Percentiles rank a stretch among this genome's conserved stretches.
Conservation (phyloP, 2,888 invertebrate genomes). For the Empis livida region DNA sequence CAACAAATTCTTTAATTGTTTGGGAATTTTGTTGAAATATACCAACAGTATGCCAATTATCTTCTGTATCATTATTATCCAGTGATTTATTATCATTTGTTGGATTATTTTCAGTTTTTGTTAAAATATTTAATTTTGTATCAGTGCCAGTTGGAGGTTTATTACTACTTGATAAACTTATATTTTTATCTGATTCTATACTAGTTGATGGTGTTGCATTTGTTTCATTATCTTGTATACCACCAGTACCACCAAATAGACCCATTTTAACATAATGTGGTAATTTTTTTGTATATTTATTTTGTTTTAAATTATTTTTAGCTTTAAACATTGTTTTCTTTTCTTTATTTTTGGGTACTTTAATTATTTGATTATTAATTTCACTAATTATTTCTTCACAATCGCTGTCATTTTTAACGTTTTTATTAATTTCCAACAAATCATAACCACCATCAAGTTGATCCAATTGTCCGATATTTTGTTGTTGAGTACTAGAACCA, state of each 20-base stretch:
- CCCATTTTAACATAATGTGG: not conserved
- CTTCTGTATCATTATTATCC: slow-evolving; percentile 7
- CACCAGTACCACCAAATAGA: not conserved
- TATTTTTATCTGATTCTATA: not conserved
- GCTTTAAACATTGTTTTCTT: not conserved
- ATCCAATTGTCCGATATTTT: not conserved
- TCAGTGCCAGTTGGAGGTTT: not conserved
- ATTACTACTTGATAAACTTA: not conserved
- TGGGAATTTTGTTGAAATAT: slow-evolving; percentile 14
- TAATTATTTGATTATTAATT: not conserved
- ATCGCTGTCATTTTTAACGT: not conserved
- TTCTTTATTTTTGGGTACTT: too few relatives aligned
- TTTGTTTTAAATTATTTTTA: not conserved
- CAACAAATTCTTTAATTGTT: slow-evolving; percentile 15
- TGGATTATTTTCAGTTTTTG: not conserved
- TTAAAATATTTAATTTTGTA: not conserved
- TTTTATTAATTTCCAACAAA: not conserved
- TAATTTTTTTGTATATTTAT: not conserved
- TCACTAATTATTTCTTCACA: not conserved
- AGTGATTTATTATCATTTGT: not conserved
- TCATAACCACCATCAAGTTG: not conserved
- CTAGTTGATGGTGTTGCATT: not conserved
- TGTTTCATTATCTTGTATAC: not conserved
- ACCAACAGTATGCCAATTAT: slow-evolving; percentile 20
- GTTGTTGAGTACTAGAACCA: not conserved